A percentile compares a stretch with the other conserved stretches of the same genome.
phyloP scores from a whole-genome alignment of 2,113 vertebrate species.

The Motacilla tschutschensis region DNA sequence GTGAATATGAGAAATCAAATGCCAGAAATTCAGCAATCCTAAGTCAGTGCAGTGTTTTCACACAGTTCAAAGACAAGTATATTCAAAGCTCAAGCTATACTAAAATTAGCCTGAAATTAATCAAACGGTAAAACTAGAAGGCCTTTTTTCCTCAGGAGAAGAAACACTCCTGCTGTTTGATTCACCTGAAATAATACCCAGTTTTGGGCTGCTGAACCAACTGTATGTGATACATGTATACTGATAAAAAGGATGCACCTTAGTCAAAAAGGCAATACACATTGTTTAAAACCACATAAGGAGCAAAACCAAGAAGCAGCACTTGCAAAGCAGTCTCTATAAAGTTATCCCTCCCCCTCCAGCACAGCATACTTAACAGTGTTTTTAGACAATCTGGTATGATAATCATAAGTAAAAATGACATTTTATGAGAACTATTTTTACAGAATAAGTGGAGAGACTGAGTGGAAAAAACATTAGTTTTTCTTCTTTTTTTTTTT shows the following conservation, averaged over 20 bases:
- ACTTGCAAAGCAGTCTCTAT: background rate
- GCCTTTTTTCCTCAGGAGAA: background rate
- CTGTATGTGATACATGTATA: background rate
- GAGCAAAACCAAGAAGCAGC: background rate
- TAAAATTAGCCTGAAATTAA: background rate
- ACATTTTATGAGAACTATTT: background rate
- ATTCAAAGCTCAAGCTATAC: background rate
- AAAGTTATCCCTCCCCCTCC: background rate
- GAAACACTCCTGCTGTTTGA: background rate
- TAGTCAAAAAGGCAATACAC: background rate
- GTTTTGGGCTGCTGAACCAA: background rate
- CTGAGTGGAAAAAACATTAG: background rate
- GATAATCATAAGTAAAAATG: constrained; percentile 9
- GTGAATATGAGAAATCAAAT: background rate
- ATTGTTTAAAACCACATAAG: background rate
- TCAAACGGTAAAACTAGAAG: background rate
- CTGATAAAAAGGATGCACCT: background rate
- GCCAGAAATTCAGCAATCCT: background rate
- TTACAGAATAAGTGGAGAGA: background rate
- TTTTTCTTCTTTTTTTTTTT: background rate
- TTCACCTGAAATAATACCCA: background rate
- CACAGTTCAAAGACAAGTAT: background rate
- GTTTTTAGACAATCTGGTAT: background rate
- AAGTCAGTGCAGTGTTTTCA: background rate
- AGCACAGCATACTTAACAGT: background rate